These are phyloP conservation scores for Stenurella melanura DNA, from an alignment of 2,888 invertebrate genomes.

Conservation along the genomic window DNA sequence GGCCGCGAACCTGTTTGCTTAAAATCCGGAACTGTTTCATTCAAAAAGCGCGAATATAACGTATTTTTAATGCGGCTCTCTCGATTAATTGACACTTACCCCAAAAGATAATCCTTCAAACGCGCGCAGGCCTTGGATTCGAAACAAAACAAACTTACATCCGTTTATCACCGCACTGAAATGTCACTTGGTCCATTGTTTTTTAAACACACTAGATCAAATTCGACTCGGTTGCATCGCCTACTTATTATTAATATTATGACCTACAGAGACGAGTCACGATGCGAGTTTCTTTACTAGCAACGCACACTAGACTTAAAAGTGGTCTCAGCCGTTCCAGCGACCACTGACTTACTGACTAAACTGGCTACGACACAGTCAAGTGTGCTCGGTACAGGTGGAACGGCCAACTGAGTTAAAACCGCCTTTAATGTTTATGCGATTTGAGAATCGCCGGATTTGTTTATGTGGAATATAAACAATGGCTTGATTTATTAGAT, in stretches of 20 bases:
- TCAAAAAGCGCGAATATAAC: conserved; percentile 36
- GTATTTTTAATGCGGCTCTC: conserved; percentile 19
- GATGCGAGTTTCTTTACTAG: conserved; percentile 32
- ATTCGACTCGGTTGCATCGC: conserved; percentile 30
- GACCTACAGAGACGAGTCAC: conserved; percentile 39
- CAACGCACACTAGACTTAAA: conserved; percentile 42
- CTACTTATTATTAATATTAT: conserved; percentile 26
- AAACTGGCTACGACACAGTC: conserved; percentile 45
- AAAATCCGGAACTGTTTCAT: conserved; percentile 40
- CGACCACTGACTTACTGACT: conserved; percentile 55
- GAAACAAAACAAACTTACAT: conserved; percentile 13
- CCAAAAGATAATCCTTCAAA: conserved; percentile 32
- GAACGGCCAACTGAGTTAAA: conserved; percentile 40
- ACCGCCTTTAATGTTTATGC: conserved; percentile 43
- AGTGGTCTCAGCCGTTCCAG: conserved; percentile 41
- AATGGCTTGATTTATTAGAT: conserved; percentile 47
- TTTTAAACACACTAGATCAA: conserved; percentile 27
- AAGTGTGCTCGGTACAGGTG: conserved; percentile 52
- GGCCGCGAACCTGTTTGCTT: conserved; percentile 47
- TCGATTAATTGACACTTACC: conserved; percentile 26
- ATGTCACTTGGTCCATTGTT: conserved; percentile 22
- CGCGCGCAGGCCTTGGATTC: background rate
- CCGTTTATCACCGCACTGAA: conserved; percentile 26
- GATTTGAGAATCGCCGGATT: conserved; percentile 43
- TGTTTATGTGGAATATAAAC: conserved; percentile 53